Base-by-base conservation (phyloP, 2,113 vertebrate genomes). In the Aldabrachelys gigantea region DNA sequence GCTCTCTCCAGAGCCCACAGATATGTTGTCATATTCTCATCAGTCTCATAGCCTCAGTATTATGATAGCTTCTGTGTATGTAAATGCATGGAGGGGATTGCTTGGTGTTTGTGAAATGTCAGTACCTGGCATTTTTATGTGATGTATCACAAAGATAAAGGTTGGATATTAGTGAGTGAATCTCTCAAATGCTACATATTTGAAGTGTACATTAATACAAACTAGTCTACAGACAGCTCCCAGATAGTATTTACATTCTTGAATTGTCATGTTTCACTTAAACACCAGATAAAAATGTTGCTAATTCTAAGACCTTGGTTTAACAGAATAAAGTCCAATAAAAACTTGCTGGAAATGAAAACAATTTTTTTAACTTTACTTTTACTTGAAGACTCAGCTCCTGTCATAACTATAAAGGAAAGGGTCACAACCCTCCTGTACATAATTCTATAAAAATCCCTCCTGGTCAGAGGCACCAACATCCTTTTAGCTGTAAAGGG, bases 21-120 rank as follows among this genome's bases (percentile, higher is more conserved):
- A 52, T 13, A 31, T 0, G 0, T 65, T 93, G 62, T 62, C 75
- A 3, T 87, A 25, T 82, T 5, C 21, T 13, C 72, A 13, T 59
- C 75, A 85, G 50, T 47, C n/a, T 84, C 49, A n/a, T 62, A 89
- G 69, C 31, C 17, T 91, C 49, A 35, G 4, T 8, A 6, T 76
- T 92, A 21, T 52, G 16, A 52, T 52, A 52, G 19, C 7, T 38
- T 53, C 59, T 27, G 14, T 79, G 52, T 83, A 10, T 76, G 72
- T 76, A 76, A 76, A 76, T 76, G 21, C 5, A 24, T 44, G 24
- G 22, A 44, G 38, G 72, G 10, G 38, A 11, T 19, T 10, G 21
- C 38, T 75, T 76, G n/a, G 6, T 57, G 29, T 38, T 86, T 56
- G 10, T 75, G n/a, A 41, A 78, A 69, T 91, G 6, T 8, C 85